phyloP scores from a whole-genome alignment of 2,888 invertebrate species.

The Hydroisotoma schaefferi region DNA sequence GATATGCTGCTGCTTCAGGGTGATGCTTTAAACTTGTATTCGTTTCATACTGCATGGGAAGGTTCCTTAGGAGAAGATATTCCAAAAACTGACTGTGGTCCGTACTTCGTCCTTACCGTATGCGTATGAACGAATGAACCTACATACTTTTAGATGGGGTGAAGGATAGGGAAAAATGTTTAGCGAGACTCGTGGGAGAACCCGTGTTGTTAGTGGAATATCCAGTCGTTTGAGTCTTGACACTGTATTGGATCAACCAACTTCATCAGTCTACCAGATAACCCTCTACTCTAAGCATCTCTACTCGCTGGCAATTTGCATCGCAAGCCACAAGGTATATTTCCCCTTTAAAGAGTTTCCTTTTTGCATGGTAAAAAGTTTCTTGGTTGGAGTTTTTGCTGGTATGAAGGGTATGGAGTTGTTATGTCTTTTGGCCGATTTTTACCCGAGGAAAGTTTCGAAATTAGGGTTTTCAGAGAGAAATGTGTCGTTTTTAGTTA shows the following conservation, averaged over 20 bases:
- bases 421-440: too few species aligned
- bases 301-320: background rate
- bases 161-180: background rate
- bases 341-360: too few species aligned
- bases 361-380: too few species aligned
- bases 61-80: too few species aligned
- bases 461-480: too few species aligned
- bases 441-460: too few species aligned
- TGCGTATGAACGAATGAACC: too few species aligned
- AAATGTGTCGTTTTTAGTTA: too few species aligned
- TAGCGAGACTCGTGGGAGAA: slow-evolving; percentile 16
- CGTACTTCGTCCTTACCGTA: too few species aligned
- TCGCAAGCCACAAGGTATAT: slow-evolving; percentile 2
- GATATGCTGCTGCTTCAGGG: too few species aligned
- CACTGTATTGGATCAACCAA: background rate
- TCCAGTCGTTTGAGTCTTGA: background rate
- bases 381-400: too few species aligned
- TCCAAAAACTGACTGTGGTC: too few species aligned
- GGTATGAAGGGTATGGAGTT: background rate
- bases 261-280: slow-evolving; percentile 14
- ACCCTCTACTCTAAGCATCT: slow-evolving; percentile 10
- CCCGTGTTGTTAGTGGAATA: slow-evolving; percentile 3
- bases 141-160: background rate
- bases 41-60: background rate
- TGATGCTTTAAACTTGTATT: background rate